These are phyloP conservation scores for Cichladusa arquata DNA, from an alignment of 2,113 vertebrate genomes.

Conservation along the genomic window DNA sequence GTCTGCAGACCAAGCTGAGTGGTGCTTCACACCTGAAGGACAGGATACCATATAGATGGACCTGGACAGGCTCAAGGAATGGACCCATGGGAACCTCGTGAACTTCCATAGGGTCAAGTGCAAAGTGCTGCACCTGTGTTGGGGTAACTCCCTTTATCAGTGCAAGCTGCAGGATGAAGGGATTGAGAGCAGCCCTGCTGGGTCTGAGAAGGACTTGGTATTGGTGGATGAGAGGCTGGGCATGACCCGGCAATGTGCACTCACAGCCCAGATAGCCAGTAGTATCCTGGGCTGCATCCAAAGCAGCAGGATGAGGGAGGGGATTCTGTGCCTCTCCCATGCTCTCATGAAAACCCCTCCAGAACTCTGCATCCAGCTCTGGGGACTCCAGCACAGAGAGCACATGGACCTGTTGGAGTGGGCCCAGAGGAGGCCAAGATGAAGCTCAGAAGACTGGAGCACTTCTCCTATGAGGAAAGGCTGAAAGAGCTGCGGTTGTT, in stretches of 20 bases:
- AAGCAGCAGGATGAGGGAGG: background rate
- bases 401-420: accelerated
- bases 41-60: background rate
- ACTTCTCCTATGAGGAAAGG: background rate
- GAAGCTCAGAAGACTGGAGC: background rate
- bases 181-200: background rate
- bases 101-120: background rate
- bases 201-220: background rate
- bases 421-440: background rate
- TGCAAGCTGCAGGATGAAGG: background rate
- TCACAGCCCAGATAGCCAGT: background rate
- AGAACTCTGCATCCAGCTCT: background rate
- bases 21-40: background rate
- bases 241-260: no score
- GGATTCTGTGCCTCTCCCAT: background rate
- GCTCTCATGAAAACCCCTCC: background rate
- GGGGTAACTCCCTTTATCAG: background rate
- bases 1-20: background rate
- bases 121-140: background rate
- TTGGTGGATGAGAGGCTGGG: background rate
- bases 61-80: background rate
- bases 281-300: background rate
- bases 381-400: background rate
- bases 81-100: background rate
- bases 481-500: background rate